Percentiles rank a stretch among this genome's conserved stretches.
phyloP scores from a whole-genome alignment of 1,140 invertebrate genomes.

The Babylonia areolata region DNA sequence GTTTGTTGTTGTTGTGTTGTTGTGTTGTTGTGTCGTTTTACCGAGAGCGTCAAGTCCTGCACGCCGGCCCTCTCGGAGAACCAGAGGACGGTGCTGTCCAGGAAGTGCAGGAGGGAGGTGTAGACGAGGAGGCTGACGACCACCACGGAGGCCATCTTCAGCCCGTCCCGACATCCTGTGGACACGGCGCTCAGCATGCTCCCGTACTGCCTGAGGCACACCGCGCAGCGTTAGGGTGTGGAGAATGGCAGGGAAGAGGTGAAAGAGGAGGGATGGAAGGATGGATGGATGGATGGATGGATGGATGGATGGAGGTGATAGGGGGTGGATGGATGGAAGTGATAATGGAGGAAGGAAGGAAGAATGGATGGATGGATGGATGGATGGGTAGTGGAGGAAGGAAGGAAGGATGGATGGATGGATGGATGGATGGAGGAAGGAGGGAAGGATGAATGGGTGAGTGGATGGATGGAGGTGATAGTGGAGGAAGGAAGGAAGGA shows the following conservation, averaged over 20 bases:
- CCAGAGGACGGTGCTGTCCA: slow-evolving; percentile 88
- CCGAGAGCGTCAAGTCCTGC: slow-evolving; percentile 46
- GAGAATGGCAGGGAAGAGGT: not conserved
- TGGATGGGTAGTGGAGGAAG: too few species aligned
- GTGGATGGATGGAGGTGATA: too few species aligned
- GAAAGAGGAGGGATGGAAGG: not conserved
- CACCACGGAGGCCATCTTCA: slow-evolving; percentile 89
- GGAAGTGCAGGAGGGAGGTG: slow-evolving; percentile 88
- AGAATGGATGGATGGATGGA: too few species aligned
- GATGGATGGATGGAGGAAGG: too few species aligned
- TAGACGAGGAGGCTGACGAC: slow-evolving; percentile 94
- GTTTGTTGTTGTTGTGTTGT: too few species aligned
- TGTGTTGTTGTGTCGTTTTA: too few species aligned
- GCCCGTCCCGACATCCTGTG: slow-evolving; percentile 87
- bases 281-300: too few species aligned
- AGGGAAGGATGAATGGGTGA: too few species aligned
- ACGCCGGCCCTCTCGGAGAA: slow-evolving; percentile 85
- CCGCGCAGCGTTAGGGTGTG: too few species aligned
- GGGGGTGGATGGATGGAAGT: not conserved
- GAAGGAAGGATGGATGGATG: too few species aligned
- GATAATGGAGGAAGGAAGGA: not conserved
- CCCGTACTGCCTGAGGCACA: slow-evolving; percentile 81
- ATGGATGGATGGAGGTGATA: not conserved
- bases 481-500: too few species aligned
- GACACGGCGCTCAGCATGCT: slow-evolving; percentile 91